Conservation (phyloP, 2,888 invertebrate species). For the Morpho helenor region DNA sequence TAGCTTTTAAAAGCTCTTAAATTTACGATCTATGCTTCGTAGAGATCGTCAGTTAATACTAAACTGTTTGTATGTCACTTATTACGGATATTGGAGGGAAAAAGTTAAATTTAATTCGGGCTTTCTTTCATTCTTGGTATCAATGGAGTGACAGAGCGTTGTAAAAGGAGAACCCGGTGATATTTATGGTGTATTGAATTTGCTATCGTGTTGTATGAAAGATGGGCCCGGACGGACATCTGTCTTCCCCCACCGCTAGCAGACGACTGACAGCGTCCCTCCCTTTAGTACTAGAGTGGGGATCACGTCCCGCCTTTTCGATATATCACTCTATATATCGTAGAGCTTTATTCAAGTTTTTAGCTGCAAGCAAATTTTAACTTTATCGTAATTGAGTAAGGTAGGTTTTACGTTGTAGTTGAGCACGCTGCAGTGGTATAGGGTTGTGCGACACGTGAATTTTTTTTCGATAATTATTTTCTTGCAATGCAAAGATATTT, state of each 20-base stretch:
- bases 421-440: conserved; percentile 27
- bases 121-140: conserved; percentile 6
- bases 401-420: conserved; percentile 15
- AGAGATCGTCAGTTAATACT: conserved; percentile 30
- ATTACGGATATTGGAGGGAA: conserved; percentile 24
- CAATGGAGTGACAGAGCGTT: conserved; percentile 26
- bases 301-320: conserved; percentile 34
- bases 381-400: conserved; percentile 19
- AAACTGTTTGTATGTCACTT: conserved; percentile 30
- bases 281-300: conserved; percentile 44
- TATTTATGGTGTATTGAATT: conserved; percentile 68
- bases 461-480: conserved; percentile 57
- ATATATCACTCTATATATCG: conserved; percentile 32
- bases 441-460: conserved; percentile 48
- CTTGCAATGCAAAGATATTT: conserved; percentile 56
- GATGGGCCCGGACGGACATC: conserved; percentile 59
- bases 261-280: conserved; percentile 54
- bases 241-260: conserved; percentile 67
- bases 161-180: conserved; percentile 26
- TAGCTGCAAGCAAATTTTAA: conserved; percentile 31
- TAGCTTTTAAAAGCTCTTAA: conserved; percentile 23
- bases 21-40: conserved; percentile 30
- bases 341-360: conserved; percentile 24
- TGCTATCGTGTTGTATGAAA: conserved; percentile 69
- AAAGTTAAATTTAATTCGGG: conserved; percentile 20